Percentiles rank a stretch among this genome's conserved stretches.
phyloP scores from a whole-genome alignment of 1,140 invertebrate species.

The Panagrolaimus sp. region DNA sequence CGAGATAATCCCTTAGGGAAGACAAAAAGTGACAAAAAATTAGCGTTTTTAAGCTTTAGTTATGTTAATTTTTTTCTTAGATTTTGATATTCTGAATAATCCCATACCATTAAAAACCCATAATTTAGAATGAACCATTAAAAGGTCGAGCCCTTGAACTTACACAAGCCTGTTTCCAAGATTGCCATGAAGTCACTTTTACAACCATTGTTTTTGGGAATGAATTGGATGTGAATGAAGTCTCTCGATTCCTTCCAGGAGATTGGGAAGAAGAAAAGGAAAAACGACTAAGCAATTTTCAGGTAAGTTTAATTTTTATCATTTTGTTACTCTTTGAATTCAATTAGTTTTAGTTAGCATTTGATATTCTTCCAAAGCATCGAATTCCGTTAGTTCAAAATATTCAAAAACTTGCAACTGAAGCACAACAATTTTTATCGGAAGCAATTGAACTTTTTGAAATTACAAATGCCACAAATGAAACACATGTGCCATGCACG shows the following conservation, averaged over 20 bases:
- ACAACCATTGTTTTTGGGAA: slow-evolving; percentile 43
- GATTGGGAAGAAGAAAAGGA: slow-evolving; percentile 47
- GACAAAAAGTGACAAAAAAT: too few relatives aligned
- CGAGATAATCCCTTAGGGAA: too few relatives aligned
- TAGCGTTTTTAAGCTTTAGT: slow-evolving; percentile 30
- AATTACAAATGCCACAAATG: neutral
- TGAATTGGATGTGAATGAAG: slow-evolving; percentile 28
- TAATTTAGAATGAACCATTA: slow-evolving; percentile 24
- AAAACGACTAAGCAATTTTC: slow-evolving; percentile 28
- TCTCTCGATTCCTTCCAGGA: slow-evolving; percentile 32
- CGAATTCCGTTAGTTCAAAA: slow-evolving; percentile 21
- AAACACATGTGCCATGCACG: slow-evolving; percentile 18
- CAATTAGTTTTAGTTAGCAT: slow-evolving; percentile 24
- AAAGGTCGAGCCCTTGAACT: neutral
- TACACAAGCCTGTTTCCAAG: slow-evolving; percentile 25
- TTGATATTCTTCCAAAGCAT: slow-evolving; percentile 27
- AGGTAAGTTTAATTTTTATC: slow-evolving; percentile 9
- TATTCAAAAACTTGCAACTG: slow-evolving; percentile 20
- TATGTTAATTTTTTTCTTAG: slow-evolving; percentile 11
- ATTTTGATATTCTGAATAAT: too few relatives aligned
- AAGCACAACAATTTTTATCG: slow-evolving; percentile 26
- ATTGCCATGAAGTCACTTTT: slow-evolving; percentile 38
- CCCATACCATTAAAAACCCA: neutral
- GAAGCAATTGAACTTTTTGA: slow-evolving; percentile 27
- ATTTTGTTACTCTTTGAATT: slow-evolving; percentile 5